Base-by-base conservation (phyloP, 2,888 invertebrate species). In the Paralinhomoeus sp. region DNA sequence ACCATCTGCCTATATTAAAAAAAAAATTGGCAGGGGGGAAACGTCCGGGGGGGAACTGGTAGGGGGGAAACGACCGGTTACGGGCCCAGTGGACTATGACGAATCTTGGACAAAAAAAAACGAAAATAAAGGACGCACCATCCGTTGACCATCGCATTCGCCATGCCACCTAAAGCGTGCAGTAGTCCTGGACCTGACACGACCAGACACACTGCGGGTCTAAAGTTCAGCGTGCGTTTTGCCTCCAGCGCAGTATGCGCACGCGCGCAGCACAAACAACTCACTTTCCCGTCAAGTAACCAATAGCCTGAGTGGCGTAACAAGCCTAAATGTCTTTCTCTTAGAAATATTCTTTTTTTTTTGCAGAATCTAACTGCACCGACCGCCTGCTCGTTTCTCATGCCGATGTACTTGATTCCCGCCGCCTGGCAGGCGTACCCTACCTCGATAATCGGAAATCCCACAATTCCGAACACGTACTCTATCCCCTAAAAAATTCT, bases 381-480 rank as follows among this genome's bases (percentile, higher is more conserved):
- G 51, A 68, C 91, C 0, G 91, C 78, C 64, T 93, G 91, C 64
- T 93, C 91, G 69, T 93, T 93, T 47, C 91, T 72, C 79, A 91
- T 89, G 23, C 85, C 91, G 53, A 91, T 72, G 64, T 79, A 93
- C 49, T 70, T 69, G 12, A 91, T 72, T 2, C 89, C 89, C 15
- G 72, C 78, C 43, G 73, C 72, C 71, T 91, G 91, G 52, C 82
- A 73, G 7, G 81, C 81, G 69, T 84, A 69, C 7, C 83, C 79
- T 24, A 89, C 72, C 62, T 91, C 91, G 49, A 91, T 78, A 1
- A 93, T 81, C 3, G 91, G 91, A 60, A 85, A 80, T 38, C 91
- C 91, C 54, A 89, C 81, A 58, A 93, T 85, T 20, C 91, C 91
- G 68, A 91, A 93, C 20, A 84, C 82, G 75, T 85, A 89, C 66